A percentile compares a stretch with the other conserved stretches of the same genome.
These are phyloP conservation scores for Borostomias antarcticus DNA, from an alignment of 2,797 vertebrate genomes.

Conservation along the genomic window DNA sequence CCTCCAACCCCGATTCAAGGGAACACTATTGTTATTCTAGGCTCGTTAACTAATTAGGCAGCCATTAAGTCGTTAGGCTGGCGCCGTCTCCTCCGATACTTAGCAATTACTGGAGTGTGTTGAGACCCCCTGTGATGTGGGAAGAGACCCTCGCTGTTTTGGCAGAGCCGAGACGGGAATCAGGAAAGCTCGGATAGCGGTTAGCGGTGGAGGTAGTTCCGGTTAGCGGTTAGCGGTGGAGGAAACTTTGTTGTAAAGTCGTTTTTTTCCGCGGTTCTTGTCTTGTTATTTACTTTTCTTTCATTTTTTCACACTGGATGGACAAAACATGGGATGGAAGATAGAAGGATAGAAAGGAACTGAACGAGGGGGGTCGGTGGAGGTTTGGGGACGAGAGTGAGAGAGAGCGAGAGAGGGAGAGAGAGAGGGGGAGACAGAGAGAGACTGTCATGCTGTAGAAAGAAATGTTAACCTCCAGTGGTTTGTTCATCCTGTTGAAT, in stretches of 20 bases:
- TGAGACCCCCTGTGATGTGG: neutral
- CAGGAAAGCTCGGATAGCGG: too few relatives aligned
- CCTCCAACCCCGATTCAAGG: neutral
- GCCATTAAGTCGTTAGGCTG: neutral
- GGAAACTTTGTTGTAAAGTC: neutral
- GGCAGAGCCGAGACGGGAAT: neutral
- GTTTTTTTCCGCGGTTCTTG: too few relatives aligned
- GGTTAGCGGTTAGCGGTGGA: neutral
- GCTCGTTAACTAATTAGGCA: neutral
- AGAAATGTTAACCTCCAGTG: conserved; percentile 6
- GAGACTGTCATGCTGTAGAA: neutral
- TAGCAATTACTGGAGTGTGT: neutral
- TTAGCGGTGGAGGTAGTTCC: neutral
- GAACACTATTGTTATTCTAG: neutral
- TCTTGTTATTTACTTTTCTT: too few relatives aligned
- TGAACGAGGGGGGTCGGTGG: too few relatives aligned
- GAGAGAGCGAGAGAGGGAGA: too few relatives aligned
- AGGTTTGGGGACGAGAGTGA: too few relatives aligned
- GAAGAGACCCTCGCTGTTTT: neutral
- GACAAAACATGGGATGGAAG: too few relatives aligned
- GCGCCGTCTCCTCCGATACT: too few relatives aligned
- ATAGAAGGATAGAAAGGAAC: too few relatives aligned
- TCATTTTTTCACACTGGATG: too few relatives aligned
- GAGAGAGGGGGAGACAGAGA: neutral
- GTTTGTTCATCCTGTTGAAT: conserved; percentile 1